A percentile compares a stretch with the other conserved stretches of the same genome.
phyloP scores from a whole-genome alignment of 1,140 invertebrate species.

The Apis florea region DNA sequence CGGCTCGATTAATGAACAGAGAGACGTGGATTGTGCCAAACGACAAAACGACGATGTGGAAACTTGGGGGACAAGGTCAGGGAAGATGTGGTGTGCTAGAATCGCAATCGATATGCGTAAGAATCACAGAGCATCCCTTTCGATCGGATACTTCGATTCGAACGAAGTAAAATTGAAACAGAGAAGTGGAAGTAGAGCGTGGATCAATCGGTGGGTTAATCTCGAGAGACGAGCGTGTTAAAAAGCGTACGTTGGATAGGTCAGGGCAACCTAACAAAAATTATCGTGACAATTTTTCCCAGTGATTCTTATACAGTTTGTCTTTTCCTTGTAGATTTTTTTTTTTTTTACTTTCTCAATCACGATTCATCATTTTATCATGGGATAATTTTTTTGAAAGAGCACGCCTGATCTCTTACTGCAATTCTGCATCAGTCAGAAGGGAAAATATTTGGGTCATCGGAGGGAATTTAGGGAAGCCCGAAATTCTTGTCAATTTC shows the following conservation, averaged over 20 bases:
- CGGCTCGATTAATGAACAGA: not conserved
- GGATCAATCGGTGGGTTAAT: constrained; percentile 6
- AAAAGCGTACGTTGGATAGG: not conserved
- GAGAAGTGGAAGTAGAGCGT: constrained; percentile 3
- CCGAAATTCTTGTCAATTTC: not conserved
- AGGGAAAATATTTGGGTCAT: constrained; percentile 40
- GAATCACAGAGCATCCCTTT: too few relatives aligned
- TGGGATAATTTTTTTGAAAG: not conserved
- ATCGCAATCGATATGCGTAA: not conserved
- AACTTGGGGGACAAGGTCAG: constrained; percentile 13
- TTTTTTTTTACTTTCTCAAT: not conserved
- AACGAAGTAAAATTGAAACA: not conserved
- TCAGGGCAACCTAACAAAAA: not conserved
- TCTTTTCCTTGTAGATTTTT: not conserved
- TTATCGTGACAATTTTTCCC: not conserved
- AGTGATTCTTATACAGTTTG: not conserved
- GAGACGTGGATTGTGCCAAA: not conserved
- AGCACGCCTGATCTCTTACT: constrained; percentile 1
- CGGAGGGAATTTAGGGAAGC: constrained; percentile 14
- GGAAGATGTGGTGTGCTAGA: not conserved
- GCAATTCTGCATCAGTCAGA: constrained; percentile 10
- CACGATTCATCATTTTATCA: not conserved
- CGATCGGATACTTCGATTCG: not conserved
- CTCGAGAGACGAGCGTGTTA: not conserved
- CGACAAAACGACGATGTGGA: not conserved